phyloP scores from a whole-genome alignment of 2,797 vertebrate genomes.

The Lophotriccus pileatus region DNA sequence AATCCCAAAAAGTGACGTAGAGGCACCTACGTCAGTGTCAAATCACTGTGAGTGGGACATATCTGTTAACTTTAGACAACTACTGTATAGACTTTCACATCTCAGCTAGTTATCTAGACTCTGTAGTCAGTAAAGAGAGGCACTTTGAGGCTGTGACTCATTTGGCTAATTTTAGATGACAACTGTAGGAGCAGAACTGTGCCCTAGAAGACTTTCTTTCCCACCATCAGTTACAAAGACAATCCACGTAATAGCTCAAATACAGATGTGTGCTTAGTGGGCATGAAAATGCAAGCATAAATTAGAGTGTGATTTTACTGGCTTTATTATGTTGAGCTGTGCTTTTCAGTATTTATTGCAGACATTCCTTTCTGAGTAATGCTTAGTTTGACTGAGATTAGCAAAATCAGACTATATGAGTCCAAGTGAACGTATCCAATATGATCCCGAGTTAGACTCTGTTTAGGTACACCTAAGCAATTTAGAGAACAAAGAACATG shows the following conservation, averaged over 20 bases:
- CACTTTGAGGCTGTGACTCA: background rate
- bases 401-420: background rate
- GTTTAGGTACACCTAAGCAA: background rate
- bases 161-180: conserved; percentile 6
- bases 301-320: background rate
- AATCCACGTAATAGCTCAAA: background rate
- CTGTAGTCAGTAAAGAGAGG: background rate
- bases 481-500: background rate
- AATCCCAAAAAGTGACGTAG: background rate
- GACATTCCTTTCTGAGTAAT: background rate
- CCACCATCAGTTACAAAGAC: background rate
- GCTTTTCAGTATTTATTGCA: background rate
- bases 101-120: conserved; percentile 2
- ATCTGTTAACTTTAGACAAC: background rate
- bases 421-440: background rate
- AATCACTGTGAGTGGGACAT: background rate
- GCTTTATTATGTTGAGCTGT: background rate
- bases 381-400: background rate
- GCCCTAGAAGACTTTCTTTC: background rate
- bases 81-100: background rate
- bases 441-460: background rate
- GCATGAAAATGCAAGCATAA: background rate
- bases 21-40: background rate
- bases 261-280: background rate
- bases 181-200: background rate